Conservation (phyloP, 2,797 vertebrate genomes). For the Tragelaphus oryx region DNA sequence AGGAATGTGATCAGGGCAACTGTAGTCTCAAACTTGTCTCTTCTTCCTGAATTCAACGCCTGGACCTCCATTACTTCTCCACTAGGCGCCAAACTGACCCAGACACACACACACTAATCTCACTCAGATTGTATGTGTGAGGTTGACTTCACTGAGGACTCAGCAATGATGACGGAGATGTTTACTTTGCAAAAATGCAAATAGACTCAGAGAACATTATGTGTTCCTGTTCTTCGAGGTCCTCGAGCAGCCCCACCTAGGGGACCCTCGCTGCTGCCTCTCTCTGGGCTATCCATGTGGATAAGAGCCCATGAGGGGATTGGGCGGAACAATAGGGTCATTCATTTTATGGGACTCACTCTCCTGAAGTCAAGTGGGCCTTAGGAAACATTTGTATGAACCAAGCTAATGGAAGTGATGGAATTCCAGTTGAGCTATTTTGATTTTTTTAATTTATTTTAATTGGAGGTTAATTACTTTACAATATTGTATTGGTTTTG, state of each 20-base stretch:
- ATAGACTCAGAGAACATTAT: not conserved
- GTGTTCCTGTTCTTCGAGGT: not conserved
- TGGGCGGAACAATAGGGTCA: not conserved
- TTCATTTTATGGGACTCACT: not conserved
- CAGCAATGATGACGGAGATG: not conserved
- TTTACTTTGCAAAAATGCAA: not conserved
- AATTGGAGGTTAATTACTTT: no score
- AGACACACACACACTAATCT: not conserved
- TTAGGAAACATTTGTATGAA: not conserved
- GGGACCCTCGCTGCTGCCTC: not conserved
- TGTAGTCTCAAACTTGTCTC: not conserved
- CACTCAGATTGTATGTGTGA: not conserved
- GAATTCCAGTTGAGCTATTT: not conserved
- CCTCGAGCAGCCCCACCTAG: not conserved
- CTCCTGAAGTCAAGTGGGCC: not conserved
- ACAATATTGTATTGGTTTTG: no score
- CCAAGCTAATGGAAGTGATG: not conserved
- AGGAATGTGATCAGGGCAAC: not conserved
- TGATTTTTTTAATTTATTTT: not conserved
- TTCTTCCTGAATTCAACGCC: not conserved
- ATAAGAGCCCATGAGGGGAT: not conserved
- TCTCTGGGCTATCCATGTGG: not conserved
- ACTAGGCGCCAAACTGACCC: not conserved
- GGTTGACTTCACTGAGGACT: not conserved
- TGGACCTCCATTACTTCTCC: not conserved